Conservation (phyloP, 2,113 vertebrate genomes). For the Myrmecophaga tridactyla region DNA sequence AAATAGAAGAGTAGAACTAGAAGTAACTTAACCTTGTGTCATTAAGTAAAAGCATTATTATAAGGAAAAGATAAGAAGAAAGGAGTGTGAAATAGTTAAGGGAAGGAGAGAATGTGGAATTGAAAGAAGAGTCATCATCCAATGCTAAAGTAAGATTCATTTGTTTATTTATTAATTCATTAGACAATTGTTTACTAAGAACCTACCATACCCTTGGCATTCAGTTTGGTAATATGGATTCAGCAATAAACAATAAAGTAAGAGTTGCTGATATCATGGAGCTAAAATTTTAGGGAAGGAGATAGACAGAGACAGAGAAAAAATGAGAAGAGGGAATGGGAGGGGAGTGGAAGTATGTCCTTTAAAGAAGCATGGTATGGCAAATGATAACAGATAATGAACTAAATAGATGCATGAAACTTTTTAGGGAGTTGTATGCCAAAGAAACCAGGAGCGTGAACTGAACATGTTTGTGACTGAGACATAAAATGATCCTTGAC, state of each 20-base stretch:
- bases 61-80: not conserved
- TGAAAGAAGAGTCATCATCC: not conserved
- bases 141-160: not conserved
- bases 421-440: not conserved
- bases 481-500: not conserved
- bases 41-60: not conserved
- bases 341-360: not conserved
- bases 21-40: not conserved
- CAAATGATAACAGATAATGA: not conserved
- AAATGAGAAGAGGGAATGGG: rapidly evolving
- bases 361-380: not conserved
- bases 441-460: not conserved
- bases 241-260: not conserved
- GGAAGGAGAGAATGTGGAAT: not conserved
- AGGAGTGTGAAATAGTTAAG: not conserved
- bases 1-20: not conserved
- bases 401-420: not conserved
- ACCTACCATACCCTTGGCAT: not conserved
- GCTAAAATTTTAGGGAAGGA: not conserved
- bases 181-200: not conserved
- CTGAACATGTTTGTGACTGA: not conserved
- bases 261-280: not conserved
- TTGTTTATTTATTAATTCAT: not conserved
- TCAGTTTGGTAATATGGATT: not conserved
- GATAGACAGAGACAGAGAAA: not conserved